Evolutionary conservation across 1,140 invertebrate species (phyloP), one percentile per base, ranked within the genome.

Genomic region (Sycophila sp.): DNA sequence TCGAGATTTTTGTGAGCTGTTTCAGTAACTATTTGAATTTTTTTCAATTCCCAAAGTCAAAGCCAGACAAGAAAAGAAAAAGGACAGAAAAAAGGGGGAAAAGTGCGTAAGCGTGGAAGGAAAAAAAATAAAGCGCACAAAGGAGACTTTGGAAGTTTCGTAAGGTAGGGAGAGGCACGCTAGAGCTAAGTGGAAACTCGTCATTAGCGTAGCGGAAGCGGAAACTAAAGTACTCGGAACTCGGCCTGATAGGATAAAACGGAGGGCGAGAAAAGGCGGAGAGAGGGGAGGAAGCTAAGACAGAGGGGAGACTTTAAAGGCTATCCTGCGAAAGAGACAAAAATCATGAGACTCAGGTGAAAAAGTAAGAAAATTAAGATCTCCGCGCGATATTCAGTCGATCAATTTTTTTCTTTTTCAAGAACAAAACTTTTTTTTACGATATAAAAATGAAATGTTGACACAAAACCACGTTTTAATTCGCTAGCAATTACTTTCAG

Each of bases 161-260:
- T 45, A 26, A 59, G 22, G 22, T 42, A 56, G 30, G 55, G 28
- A 13, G 36, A 49, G 22, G 42, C 62, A 68, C 60, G 49, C 68
- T 64, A 75, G 75, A 78, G 73, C 73, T 73, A 70, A 68, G 49
- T 73, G 74, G 74, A 76, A 75, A 76, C 73, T 75, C 74, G 75
- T 77, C 75, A 75, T 80, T 79, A 81, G 65, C 70, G 59, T 70
- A 69, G 69, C 64, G 75, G 76, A 77, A 78, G 76, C 76, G 66
- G 53, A 66, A 53, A 66, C 74, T 75, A 75, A 76, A 74, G 75
- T 70, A 76, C 72, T 67, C 73, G 76, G 75, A 78, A 80, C 73
- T 77, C 69, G 70, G 69, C 69, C 66, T 71, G 76, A 77, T 72
- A 72, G 72, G 69, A 59, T 67, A 73, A 67, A 71, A 68, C 42